phyloP scores from a whole-genome alignment of 2,797 vertebrate species.

The Coluber constrictor region DNA sequence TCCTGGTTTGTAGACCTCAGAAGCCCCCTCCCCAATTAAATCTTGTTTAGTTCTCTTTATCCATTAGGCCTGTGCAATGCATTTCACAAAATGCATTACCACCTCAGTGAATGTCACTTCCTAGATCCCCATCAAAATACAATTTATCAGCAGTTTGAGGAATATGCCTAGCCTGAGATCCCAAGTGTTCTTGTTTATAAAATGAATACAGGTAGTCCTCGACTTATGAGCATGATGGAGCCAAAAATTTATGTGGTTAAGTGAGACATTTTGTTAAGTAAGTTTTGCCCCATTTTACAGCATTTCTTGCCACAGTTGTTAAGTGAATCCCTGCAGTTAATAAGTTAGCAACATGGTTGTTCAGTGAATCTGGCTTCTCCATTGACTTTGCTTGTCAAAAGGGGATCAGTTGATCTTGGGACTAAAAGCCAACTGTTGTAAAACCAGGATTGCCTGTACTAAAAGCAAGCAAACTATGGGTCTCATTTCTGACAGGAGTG shows the following conservation, averaged over 20 bases:
- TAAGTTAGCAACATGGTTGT: background rate
- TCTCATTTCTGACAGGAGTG: background rate
- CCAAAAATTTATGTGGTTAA: background rate
- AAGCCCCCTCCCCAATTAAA: background rate
- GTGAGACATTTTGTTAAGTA: background rate
- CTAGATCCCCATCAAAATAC: background rate
- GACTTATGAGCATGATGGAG: background rate
- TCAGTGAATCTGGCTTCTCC: background rate
- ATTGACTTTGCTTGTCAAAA: background rate
- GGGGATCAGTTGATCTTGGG: background rate
- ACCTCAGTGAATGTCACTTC: background rate
- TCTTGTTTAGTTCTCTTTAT: background rate
- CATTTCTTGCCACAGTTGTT: background rate
- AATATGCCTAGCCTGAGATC: background rate
- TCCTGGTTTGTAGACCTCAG: background rate
- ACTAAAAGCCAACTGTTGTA: background rate
- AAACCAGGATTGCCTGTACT: background rate
- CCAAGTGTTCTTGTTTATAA: background rate
- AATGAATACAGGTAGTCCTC: background rate
- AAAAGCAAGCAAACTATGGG: background rate
- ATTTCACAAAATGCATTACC: background rate
- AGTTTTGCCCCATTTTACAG: background rate
- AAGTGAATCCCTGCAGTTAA: background rate
- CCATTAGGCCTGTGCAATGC: background rate
- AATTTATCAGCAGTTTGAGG: no score